phyloP scores from a whole-genome alignment of 2,797 vertebrate species.

The Tokudaia tokunoshimensis region DNA sequence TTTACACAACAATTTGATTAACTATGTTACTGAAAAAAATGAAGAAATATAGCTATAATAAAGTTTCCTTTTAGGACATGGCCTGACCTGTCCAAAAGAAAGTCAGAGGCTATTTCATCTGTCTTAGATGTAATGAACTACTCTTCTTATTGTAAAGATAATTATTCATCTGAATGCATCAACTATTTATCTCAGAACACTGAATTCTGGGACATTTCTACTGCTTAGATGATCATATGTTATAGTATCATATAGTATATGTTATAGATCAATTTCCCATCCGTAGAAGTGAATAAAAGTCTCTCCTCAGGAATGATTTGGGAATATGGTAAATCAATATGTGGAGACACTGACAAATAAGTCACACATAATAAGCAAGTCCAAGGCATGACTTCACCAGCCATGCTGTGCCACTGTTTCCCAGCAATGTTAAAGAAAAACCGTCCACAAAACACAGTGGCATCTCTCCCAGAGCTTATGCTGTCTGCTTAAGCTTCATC shows the following conservation, averaged over 20 bases:
- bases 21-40: background rate
- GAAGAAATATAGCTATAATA: constrained; percentile 11
- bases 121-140: background rate
- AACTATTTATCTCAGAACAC: background rate
- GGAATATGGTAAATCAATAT: constrained; percentile 17
- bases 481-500: constrained; percentile 46
- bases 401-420: constrained; percentile 24
- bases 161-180: constrained; percentile 50
- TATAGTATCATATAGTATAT: background rate
- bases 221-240: constrained; percentile 9
- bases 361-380: background rate
- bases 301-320: constrained; percentile 23
- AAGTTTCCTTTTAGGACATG: constrained; percentile 16
- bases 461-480: background rate
- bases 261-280: constrained; percentile 47
- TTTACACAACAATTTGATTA: background rate
- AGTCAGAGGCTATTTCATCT: constrained; percentile 19
- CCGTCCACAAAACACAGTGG: background rate
- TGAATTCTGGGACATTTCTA: constrained; percentile 4
- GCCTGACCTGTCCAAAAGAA: constrained; percentile 1
- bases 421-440: constrained; percentile 10
- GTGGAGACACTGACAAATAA: background rate
- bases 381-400: background rate
- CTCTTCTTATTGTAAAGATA: constrained; percentile 37
- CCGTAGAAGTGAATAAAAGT: constrained; percentile 36